Evolutionary conservation across 2,113 vertebrate species (phyloP).

Genomic region (Semicossyphus pulcher): DNA sequence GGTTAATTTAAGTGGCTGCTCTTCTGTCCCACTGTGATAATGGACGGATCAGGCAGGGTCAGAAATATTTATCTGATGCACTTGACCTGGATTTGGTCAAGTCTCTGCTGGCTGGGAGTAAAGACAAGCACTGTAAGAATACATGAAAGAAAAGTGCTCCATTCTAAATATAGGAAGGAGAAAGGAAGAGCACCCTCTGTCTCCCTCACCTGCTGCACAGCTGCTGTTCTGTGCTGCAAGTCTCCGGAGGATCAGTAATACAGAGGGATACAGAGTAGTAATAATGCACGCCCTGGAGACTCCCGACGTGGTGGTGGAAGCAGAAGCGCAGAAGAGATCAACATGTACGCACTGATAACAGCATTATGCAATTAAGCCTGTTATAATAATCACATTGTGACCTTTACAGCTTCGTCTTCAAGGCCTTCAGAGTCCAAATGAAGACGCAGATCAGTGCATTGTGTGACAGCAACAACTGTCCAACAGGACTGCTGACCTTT

Average conservation of each 20-base stretch:
- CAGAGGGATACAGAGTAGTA: not conserved
- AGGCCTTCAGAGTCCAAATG: not conserved
- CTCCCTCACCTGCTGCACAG: not conserved
- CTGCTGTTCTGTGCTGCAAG: constrained; percentile 7
- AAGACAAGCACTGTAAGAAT: constrained; percentile 8
- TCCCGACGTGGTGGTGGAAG: not conserved
- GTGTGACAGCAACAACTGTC: too few relatives aligned
- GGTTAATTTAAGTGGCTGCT: constrained; percentile 24
- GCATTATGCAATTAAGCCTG: constrained; percentile 14
- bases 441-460: not conserved
- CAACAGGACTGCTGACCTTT: too few relatives aligned
- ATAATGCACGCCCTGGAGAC: not conserved
- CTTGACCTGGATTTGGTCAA: constrained; percentile 38
- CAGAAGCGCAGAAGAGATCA: constrained; percentile 14
- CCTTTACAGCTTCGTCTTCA: constrained; percentile 19
- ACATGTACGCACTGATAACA: not conserved
- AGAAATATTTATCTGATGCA: constrained; percentile 11
- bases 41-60: constrained; percentile 30
- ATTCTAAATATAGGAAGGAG: constrained; percentile 44
- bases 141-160: constrained; percentile 27
- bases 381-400: constrained; percentile 5
- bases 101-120: not conserved
- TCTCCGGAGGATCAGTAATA: constrained; percentile 14
- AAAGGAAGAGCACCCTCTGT: not conserved
- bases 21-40: constrained; percentile 13